These are phyloP conservation scores for Cardinalis cardinalis DNA, from an alignment of 2,113 vertebrate species.

Conservation along the genomic window DNA sequence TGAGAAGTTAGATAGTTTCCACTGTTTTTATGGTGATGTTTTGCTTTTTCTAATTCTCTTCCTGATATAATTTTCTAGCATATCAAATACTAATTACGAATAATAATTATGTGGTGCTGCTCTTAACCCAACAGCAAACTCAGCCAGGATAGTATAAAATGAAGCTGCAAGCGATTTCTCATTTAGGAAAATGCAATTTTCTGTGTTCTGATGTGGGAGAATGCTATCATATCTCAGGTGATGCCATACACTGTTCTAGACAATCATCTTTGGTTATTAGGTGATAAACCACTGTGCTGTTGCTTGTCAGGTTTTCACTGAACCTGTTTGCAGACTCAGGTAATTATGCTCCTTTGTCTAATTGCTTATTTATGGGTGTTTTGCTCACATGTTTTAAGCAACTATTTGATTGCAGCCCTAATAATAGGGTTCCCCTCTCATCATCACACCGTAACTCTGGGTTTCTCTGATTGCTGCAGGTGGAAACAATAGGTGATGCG, in stretches of 20 bases:
- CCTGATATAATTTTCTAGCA: not conserved
- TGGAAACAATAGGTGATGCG: conserved; percentile 97
- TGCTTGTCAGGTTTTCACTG: conserved; percentile 11
- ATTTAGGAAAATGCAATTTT: not conserved
- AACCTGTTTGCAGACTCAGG: conserved; percentile 64
- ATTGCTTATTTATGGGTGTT: conserved; percentile 66
- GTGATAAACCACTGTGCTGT: not conserved
- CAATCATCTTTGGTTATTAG: not conserved
- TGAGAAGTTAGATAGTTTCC: not conserved
- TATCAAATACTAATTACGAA: not conserved
- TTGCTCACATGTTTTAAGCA: conserved; percentile 49
- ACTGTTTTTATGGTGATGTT: not conserved
- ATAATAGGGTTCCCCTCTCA: conserved; percentile 18
- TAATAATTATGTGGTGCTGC: not conserved
- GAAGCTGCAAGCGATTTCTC: not conserved
- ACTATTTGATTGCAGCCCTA: conserved; percentile 46
- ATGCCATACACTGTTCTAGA: not conserved
- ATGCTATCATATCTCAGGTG: not conserved
- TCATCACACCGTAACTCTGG: conserved; percentile 32
- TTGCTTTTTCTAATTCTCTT: conserved; percentile 5
- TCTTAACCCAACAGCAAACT: not conserved
- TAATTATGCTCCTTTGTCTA: conserved; percentile 56
- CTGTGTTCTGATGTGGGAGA: not conserved
- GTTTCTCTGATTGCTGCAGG: conserved; percentile 76
- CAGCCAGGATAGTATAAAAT: not conserved